Evolutionary conservation across 2,797 vertebrate genomes (phyloP), one percentile per base, ranked within the genome.

Genomic region (Eulemur mongoz): DNA sequence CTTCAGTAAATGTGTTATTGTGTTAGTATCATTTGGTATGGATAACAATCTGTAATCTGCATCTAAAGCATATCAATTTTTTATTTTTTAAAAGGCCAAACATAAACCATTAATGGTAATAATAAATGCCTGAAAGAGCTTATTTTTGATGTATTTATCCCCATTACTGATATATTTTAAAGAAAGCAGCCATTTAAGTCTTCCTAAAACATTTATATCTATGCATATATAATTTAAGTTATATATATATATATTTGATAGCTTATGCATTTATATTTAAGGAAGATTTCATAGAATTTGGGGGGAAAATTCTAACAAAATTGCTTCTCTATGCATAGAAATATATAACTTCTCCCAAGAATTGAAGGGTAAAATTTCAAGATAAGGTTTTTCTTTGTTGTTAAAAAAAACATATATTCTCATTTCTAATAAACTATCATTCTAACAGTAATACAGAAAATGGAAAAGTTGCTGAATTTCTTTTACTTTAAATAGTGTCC

Each of bases 111-210:
- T 93, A 89, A 89, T 93, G 35, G 90, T 93, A 87, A 59, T 94
- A 75, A 79, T 70, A 89, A 89, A 93, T 93, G 82, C 57, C 43
- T 52, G 0, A 80, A 86, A 38, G 80, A 97, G 91, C 67, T 76
- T 90, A 91, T 96, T 97, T 78, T 97, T 96, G 95, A 76, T 83
- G 88, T 84, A 93, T 73, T 95, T 59, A 89, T 15, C 32, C 27
- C 14, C 48, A 82, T 95, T 87, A 83, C 50, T 85, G 91, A 95
- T 83, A n/a, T 82, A 57, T 67, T 87, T 90, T 94, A 57, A 65
- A 97, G 38, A 48, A 92, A 81, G 67, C 30, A 87, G 67, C 61
- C 89, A 78, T 89, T 91, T 76, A 69, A 92, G 32, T 57, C n/a
- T 97, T 94, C 25, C 82, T 35, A 30, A 96, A 67, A 61, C 25